Conservation (phyloP, 2,113 vertebrate species). For the Actenoides lindsayi region DNA sequence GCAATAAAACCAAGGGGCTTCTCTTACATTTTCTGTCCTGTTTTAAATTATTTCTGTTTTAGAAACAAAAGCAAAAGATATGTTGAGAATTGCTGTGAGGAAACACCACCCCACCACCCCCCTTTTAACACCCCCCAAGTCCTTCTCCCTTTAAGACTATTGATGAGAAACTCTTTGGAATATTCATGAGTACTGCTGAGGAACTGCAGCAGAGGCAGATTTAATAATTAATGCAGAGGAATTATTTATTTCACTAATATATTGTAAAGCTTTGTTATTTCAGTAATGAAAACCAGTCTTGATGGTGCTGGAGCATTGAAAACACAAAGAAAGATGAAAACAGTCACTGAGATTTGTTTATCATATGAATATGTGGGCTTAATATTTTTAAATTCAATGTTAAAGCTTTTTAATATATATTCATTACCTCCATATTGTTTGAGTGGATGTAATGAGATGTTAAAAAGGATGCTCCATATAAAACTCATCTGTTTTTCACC, state of each 20-base stretch:
- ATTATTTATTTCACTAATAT: slow-evolving; percentile 69
- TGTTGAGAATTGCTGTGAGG: not conserved
- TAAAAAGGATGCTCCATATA: not conserved
- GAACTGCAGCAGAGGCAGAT: slow-evolving; percentile 34
- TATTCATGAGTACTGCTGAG: slow-evolving; percentile 27
- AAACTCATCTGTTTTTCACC: not conserved
- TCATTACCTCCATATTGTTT: not conserved
- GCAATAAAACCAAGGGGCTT: not conserved
- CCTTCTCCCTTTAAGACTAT: not conserved
- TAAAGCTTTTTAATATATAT: not conserved
- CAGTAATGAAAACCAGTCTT: slow-evolving; percentile 11
- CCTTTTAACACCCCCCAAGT: not conserved
- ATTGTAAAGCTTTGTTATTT: slow-evolving; percentile 6
- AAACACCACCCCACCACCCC: rapidly evolving
- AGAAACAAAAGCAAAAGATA: not conserved
- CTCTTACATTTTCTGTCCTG: not conserved
- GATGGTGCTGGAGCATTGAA: not conserved
- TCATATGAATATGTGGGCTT: slow-evolving; percentile 29
- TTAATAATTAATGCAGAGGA: slow-evolving; percentile 70
- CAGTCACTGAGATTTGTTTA: not conserved
- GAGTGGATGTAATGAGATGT: not conserved
- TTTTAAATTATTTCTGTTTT: not conserved
- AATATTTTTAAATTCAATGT: slow-evolving; percentile 47
- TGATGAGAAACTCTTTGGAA: slow-evolving; percentile 1
- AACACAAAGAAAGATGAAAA: slow-evolving; percentile 32